Conservation (phyloP, 2,113 vertebrate genomes). For the Pelodiscus sinensis region DNA sequence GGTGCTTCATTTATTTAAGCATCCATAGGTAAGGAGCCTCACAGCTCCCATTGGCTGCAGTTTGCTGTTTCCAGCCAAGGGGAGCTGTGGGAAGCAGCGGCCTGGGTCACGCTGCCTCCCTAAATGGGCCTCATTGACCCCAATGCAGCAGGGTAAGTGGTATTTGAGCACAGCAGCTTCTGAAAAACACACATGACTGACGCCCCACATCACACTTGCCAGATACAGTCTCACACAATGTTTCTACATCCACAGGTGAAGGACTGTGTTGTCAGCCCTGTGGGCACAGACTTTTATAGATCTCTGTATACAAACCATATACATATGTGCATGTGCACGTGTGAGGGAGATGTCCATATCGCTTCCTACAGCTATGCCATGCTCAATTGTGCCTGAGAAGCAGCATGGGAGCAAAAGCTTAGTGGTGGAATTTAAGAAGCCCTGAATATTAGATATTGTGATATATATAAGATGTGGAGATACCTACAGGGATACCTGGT, state of each 20-base stretch:
- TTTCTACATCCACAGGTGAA: fast-evolving
- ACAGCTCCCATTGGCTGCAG: too few species aligned
- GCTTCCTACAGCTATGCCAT: fast-evolving
- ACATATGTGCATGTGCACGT: fast-evolving
- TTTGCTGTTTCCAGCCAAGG: too few species aligned
- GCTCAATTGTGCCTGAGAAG: neutral
- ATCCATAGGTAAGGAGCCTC: too few species aligned
- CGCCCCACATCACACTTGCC: neutral
- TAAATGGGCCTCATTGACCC: neutral
- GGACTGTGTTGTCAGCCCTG: neutral
- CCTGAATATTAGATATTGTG: fast-evolving
- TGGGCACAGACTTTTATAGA: neutral
- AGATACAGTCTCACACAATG: neutral
- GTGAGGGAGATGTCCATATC: neutral
- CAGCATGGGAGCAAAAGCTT: fast-evolving
- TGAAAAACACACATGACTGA: neutral
- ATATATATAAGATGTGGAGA: constrained; percentile 20
- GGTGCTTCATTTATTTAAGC: too few species aligned
- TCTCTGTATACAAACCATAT: neutral
- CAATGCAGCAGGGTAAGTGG: fast-evolving
- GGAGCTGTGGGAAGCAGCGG: too few species aligned
- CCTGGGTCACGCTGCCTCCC: too few species aligned
- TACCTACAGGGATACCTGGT: constrained; percentile 96
- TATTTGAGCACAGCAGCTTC: fast-evolving
- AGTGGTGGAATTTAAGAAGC: neutral